Conservation (phyloP, 2,797 vertebrate genomes). For the Eulemur mongoz region DNA sequence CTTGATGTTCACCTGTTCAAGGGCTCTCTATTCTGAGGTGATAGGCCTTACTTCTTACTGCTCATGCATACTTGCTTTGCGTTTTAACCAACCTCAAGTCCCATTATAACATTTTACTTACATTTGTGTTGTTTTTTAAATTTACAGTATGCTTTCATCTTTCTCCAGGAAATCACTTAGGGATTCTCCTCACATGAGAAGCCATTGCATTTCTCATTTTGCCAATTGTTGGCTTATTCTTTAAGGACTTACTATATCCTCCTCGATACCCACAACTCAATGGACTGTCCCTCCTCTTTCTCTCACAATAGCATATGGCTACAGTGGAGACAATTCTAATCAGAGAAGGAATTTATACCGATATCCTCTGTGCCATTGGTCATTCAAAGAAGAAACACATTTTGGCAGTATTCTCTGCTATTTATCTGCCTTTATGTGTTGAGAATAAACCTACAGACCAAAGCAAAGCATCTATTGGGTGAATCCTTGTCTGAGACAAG, state of each 20-base stretch:
- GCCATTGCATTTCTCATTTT: not conserved
- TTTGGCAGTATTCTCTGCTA: not conserved
- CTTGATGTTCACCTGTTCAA: not conserved
- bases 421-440: conserved; percentile 15
- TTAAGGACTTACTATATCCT: not conserved
- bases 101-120: not conserved
- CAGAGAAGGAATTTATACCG: not conserved
- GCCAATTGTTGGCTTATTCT: not conserved
- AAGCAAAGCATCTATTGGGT: not conserved
- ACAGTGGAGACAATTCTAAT: not conserved
- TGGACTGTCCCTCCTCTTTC: not conserved
- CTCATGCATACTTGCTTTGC: not conserved
- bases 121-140: not conserved
- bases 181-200: not conserved
- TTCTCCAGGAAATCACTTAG: not conserved
- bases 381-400: not conserved
- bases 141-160: not conserved
- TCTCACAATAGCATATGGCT: not conserved
- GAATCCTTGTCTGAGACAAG: not conserved
- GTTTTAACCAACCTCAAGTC: not conserved
- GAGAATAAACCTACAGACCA: conserved; percentile 26
- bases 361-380: not conserved
- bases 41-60: not conserved
- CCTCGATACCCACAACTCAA: not conserved
- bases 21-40: not conserved